Evolutionary conservation across 2,113 vertebrate genomes (phyloP), one percentile per base, ranked within the genome.

Genomic region (Colius striatus): DNA sequence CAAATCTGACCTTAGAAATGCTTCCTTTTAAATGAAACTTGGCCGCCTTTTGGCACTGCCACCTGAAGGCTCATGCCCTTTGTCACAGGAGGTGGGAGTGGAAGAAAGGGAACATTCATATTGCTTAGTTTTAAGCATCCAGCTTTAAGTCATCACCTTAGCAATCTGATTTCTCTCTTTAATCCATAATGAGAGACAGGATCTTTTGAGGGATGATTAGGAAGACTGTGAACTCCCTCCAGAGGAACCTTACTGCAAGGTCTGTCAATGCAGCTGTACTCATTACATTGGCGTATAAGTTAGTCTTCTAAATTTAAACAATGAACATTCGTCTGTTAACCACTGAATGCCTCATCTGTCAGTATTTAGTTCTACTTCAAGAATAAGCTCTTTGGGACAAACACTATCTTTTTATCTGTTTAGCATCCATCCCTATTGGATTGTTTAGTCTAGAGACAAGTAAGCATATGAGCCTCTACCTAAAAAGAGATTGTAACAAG

Each of bases 191-290:
- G 67, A 80, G 41, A 89, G 50, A 73, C n/a, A 48, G n/a, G 32
- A 68, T 87, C 65, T 87, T 96, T 87, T 23, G n/a, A 84, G 65
- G 20, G 30, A 83, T 73, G 51, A 70, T 84, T 87, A 84, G 50
- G 43, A 53, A 30, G 47, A 16, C 30, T 94, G 63, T 65, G 87
- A 87, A 81, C 51, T 81, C 32, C n/a, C 51, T 72, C 61, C 34
- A 30, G 17, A 77, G 48, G 30, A 71, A 6, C 66, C 70, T 91
- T 77, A 58, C 53, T n/a, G 34, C 25, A 34, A 91, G 54, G 36
- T 90, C 79, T 83, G 53, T 88, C 7, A 9, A 47, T 79, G 71
- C 30, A 88, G 30, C 72, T 85, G 30, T 87, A 43, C 54, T 77
- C 80, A 80, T 11, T 47, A 76, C 2, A 1, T 17, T 73, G 68